phyloP scores from a whole-genome alignment of 2,797 vertebrate genomes.

The Hybognathus amarus region DNA sequence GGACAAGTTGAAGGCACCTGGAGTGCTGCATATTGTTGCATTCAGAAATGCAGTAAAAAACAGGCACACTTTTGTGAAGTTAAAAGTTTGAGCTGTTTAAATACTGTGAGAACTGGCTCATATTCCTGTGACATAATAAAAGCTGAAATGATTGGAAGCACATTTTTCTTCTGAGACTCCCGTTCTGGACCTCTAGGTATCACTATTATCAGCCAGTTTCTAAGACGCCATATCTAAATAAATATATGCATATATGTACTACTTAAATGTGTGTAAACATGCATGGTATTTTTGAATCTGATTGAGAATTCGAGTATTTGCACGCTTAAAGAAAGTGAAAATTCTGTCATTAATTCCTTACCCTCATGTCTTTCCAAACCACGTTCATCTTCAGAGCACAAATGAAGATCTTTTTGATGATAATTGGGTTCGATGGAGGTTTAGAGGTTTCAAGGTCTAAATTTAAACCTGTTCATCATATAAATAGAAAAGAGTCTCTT shows the following conservation, averaged over 20 bases:
- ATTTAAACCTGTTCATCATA: not conserved
- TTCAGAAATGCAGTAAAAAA: not conserved
- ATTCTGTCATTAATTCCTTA: not conserved
- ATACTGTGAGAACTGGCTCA: not conserved
- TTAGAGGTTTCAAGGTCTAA: not conserved
- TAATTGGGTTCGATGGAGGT: no score
- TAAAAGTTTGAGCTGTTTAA: not conserved
- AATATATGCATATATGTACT: not conserved
- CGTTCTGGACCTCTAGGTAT: constrained; percentile 79
- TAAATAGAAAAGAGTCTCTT: not conserved
- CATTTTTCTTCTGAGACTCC: constrained; percentile 37
- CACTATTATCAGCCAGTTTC: constrained; percentile 65
- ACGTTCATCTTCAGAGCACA: not conserved
- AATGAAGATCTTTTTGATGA: not conserved
- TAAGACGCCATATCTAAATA: not conserved
- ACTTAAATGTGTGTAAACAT: not conserved
- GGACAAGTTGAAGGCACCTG: not conserved
- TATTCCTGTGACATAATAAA: constrained; percentile 19
- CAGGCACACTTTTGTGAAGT: not conserved
- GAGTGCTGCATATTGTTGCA: not conserved
- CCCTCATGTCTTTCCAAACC: not conserved
- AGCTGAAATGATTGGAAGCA: not conserved
- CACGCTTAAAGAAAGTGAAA: not conserved
- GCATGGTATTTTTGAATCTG: no score
- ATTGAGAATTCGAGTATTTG: not conserved